phyloP scores from a whole-genome alignment of 2,113 vertebrate genomes.

The Genyomyrus donnyi region DNA sequence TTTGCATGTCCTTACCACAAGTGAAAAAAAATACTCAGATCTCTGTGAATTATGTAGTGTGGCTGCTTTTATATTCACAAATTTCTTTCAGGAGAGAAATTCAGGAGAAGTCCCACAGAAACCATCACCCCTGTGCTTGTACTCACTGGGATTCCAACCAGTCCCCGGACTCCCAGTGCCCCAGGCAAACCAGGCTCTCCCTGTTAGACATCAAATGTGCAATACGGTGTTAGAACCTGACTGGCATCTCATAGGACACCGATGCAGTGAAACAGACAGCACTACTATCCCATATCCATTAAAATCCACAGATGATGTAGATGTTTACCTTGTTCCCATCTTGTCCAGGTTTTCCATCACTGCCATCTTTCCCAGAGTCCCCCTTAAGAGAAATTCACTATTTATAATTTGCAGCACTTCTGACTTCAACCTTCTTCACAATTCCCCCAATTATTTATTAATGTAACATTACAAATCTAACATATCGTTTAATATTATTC shows the following conservation, averaged over 20 bases:
- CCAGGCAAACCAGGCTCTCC: constrained; percentile 59
- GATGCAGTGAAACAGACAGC: neutral
- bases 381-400: constrained; percentile 46
- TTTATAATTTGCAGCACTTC: neutral
- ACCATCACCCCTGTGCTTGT: neutral
- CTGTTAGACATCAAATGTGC: constrained; percentile 36
- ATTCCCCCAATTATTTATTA: neutral
- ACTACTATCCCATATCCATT: neutral
- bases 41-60: neutral
- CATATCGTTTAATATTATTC: neutral
- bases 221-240: neutral
- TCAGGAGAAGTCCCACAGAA: neutral
- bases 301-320: neutral
- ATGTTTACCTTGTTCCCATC: constrained; percentile 56
- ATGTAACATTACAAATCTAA: neutral
- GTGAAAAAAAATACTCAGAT: neutral
- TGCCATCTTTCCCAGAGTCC: constrained; percentile 48
- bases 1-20: neutral
- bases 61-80: neutral
- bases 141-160: constrained; percentile 69
- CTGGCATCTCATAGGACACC: neutral
- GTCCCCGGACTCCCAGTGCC: constrained; percentile 53
- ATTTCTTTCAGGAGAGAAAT: neutral
- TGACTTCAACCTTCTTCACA: neutral
- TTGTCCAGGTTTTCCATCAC: constrained; percentile 52